Evolutionary conservation across 1,140 invertebrate genomes (phyloP), one percentile per base, ranked within the genome.

Genomic region (Tetranychus cinnabarinus): DNA sequence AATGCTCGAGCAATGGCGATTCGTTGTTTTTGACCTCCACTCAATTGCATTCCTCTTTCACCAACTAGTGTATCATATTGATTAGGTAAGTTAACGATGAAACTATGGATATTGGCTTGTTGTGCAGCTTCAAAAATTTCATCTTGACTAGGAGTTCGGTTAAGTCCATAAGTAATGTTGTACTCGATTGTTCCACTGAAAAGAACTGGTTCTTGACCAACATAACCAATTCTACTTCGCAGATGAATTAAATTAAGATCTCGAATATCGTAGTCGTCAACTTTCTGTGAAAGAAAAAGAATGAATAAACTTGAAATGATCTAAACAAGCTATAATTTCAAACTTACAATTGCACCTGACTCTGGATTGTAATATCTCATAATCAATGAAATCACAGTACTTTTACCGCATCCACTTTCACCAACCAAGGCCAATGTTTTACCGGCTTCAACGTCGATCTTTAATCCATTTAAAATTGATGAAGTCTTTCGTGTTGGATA

Each of bases 401-500:
- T 58, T 54, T 65, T 65, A 34, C 64, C 64, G 13, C 47, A 84
- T 2, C 90, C 90, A 55, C 92, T 97, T 55, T 91, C 91, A 61
- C 96, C 96, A 60, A 99, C 91, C 67, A 95, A 78, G 12, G 89
- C 90, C 2, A 93, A 82, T 1, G 86, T 83, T 75, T 84, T 82
- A n/a, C 89, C 89, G 23, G 84, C 79, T 4, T 82, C 83, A 65
- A 96, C 80, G 52, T 75, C 77, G 35, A 95, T 71, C 69, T 78
- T 85, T 65, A 95, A 88, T 69, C 88, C 77, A 61, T 83, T 80
- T 42, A 93, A 72, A 39, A 93, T 79, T 70, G 85, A 82, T 70
- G 87, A 83, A 68, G 86, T 79, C 13, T 80, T 77, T 69, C 90
- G 75, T 8, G 84, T 84, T 7, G 91, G 89, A 76, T 96, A 96